Conservation (phyloP, 2,113 vertebrate genomes). For the Caretta caretta region DNA sequence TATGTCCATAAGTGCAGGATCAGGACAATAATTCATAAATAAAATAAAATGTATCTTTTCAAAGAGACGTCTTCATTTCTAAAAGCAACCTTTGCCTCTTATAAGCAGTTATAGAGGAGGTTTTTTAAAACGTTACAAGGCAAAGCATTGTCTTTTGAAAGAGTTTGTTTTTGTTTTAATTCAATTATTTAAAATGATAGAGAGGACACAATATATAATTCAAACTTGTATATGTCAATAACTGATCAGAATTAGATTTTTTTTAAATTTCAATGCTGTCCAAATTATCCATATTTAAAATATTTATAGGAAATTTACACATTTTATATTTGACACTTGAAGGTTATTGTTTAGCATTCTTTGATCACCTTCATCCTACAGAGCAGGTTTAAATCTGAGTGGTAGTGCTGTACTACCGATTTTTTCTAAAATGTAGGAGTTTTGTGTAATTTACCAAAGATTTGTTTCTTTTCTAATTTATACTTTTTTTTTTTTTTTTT, state of each 20-base stretch:
- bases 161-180: background rate
- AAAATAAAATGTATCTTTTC: background rate
- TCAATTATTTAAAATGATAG: background rate
- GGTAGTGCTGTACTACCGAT: background rate
- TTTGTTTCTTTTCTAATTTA: background rate
- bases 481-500: conserved; percentile 28
- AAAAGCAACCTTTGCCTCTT: background rate
- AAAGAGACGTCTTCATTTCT: background rate
- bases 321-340: background rate
- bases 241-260: background rate
- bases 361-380: background rate
- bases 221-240: background rate
- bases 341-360: background rate
- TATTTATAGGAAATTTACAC: background rate
- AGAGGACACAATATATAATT: background rate
- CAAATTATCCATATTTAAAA: background rate
- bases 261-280: background rate
- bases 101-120: background rate
- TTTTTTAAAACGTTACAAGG: background rate
- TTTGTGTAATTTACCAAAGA: background rate
- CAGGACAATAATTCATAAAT: background rate
- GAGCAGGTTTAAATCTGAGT: background rate
- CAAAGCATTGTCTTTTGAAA: background rate
- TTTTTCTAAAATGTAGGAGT: background rate
- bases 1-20: conserved; percentile 6